phyloP scores from a whole-genome alignment of 2,797 vertebrate genomes.

The Lophura swinhoii region DNA sequence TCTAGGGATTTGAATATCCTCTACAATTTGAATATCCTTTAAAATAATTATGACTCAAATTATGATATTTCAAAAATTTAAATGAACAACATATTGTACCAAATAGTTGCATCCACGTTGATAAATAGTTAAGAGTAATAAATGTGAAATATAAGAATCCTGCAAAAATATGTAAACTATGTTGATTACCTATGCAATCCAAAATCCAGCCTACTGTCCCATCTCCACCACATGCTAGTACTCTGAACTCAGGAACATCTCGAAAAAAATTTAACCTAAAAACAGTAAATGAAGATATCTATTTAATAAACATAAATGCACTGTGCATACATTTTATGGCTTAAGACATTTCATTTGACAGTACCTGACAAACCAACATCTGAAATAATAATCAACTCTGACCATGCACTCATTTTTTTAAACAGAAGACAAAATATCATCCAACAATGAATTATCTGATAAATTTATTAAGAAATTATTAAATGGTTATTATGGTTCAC shows the following conservation, averaged over 20 bases:
- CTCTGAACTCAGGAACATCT: slow-evolving; percentile 90
- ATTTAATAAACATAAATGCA: background rate
- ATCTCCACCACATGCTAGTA: slow-evolving; percentile 92
- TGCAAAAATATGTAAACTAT: background rate
- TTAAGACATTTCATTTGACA: background rate
- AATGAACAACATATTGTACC: background rate
- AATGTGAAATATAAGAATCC: background rate
- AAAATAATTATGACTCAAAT: background rate
- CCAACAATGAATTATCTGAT: background rate
- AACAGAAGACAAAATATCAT: background rate
- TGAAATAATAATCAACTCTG: background rate
- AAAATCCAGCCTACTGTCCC: slow-evolving; percentile 97
- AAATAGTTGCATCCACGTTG: background rate
- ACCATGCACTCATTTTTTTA: background rate
- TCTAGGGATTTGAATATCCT: background rate
- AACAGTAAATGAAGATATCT: slow-evolving; percentile 42
- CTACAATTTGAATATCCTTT: background rate
- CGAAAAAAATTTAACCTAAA: slow-evolving; percentile 94
- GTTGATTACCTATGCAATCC: slow-evolving; percentile 91
- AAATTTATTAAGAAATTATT: background rate
- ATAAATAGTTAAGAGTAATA: background rate
- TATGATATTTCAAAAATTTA: background rate
- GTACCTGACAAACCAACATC: background rate
- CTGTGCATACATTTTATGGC: background rate
- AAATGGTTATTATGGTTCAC: background rate